Conservation (phyloP, 2,113 vertebrate species). For the Ammodytes marinus region DNA sequence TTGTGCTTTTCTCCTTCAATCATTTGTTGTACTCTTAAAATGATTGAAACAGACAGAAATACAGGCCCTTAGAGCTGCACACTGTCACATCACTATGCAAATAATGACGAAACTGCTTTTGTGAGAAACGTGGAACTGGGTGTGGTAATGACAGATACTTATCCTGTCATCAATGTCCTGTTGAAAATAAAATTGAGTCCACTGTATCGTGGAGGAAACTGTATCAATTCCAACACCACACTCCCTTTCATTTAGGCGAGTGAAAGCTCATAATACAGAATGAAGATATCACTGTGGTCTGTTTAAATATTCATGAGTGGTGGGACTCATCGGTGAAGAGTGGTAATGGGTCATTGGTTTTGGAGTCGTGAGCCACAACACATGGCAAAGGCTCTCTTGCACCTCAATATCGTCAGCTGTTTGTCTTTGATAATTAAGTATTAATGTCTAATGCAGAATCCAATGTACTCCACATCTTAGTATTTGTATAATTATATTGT, state of each 20-base stretch:
- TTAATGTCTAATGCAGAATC: slow-evolving; percentile 15
- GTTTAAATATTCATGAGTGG: slow-evolving; percentile 75
- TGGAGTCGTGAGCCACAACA: slow-evolving; percentile 46
- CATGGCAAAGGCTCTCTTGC: slow-evolving; percentile 36
- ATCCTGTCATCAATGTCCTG: neutral
- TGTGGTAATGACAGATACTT: slow-evolving; percentile 9
- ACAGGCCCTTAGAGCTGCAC: neutral
- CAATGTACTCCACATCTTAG: neutral
- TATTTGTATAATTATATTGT: neutral
- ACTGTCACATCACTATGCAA: slow-evolving; percentile 30
- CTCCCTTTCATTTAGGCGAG: slow-evolving; percentile 27
- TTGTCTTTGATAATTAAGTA: slow-evolving; percentile 45
- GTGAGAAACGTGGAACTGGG: neutral
- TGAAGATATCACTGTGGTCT: slow-evolving; percentile 48
- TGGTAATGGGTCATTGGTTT: slow-evolving; percentile 36
- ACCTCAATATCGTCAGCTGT: slow-evolving; percentile 8
- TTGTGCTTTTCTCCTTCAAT: neutral
- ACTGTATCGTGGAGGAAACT: neutral
- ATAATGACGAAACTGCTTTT: slow-evolving; percentile 1
- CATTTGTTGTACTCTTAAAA: neutral
- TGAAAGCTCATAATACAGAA: slow-evolving; percentile 58
- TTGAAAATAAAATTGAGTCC: slow-evolving; percentile 3
- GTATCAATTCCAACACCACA: slow-evolving; percentile 4
- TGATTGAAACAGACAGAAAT: neutral
- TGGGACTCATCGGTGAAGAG: slow-evolving; percentile 59